Evolutionary conservation across 1,140 invertebrate species (phyloP), one percentile per base, ranked within the genome.

Genomic region (Zeugodacus cucurbitae): DNA sequence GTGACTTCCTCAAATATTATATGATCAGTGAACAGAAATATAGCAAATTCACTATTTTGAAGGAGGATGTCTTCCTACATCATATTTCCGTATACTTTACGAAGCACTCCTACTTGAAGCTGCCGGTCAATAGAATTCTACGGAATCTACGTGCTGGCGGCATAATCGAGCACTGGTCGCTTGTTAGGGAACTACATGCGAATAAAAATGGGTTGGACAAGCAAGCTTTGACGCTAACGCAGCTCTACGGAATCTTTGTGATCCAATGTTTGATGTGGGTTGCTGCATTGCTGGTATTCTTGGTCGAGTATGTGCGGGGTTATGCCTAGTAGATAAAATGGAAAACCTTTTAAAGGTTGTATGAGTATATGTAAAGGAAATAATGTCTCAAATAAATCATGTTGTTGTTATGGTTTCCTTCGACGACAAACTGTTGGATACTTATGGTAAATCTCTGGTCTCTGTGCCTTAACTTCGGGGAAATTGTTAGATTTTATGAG

Each of bases 171-270:
- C 54, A 41, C n/a, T 17, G 87, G 54, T 48, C 22, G 86, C n/a
- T 7, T 74, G 7, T 3, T 87, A 62, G 32, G 90, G 59, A n/a
- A 88, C 88, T 0, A 90, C 74, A 10, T 90, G 86, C n/a, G 87
- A 29, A 0, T 91, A 88, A 34, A 91, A 58, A 8, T 89, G 89
- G 3, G 89, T 89, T 82, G 90, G 89, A 22, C 17, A 3, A 89
- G 20, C 87, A 62, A 1, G 29, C 7, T 22, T 70, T 1, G 20
- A 20, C 59, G 5, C 4, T 57, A 34, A 11, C 29, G 29, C 57
- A 88, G 11, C 59, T 22, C 11, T 78, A 17, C 20, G 37, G 87
- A 22, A 88, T 88, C 11, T 59, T 88, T 8, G 22, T 44, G n/a
- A 26, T 62, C 11, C 82, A 78, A 62, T 62, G 41, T 22, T 58